A percentile compares a stretch with the other conserved stretches of the same genome.
These are phyloP conservation scores for Triops cancriformis DNA, from an alignment of 1,140 invertebrate species.

Conservation along the genomic window DNA sequence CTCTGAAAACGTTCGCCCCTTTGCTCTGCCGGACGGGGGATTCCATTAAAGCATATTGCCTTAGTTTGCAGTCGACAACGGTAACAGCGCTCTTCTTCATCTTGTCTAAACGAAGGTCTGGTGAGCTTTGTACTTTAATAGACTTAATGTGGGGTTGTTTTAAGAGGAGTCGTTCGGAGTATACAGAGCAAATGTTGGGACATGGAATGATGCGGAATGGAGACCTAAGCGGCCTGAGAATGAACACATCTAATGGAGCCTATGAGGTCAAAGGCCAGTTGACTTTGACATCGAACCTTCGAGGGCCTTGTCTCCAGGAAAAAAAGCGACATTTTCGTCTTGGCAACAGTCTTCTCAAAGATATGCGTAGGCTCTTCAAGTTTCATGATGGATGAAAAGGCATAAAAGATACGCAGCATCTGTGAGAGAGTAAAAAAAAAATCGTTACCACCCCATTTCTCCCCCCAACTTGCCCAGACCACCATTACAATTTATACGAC, in stretches of 20 bases:
- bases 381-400: conserved; percentile 10
- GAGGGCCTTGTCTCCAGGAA: not conserved
- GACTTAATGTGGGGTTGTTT: not conserved
- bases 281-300: not conserved
- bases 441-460: not conserved
- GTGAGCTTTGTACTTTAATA: too few relatives aligned
- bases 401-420: not conserved
- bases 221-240: conserved; percentile 2
- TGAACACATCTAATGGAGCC: not conserved
- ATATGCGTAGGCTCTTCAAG: not conserved
- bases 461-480: not conserved
- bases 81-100: too few relatives aligned
- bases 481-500: not conserved
- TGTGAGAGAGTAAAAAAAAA: not conserved
- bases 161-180: not conserved
- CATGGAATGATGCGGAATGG: not conserved
- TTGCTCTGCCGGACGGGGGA: not conserved
- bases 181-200: not conserved
- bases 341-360: not conserved
- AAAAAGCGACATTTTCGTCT: not conserved
- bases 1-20: not conserved
- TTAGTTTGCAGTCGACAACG: too few relatives aligned
- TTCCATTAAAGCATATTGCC: not conserved
- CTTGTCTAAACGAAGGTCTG: too few relatives aligned
- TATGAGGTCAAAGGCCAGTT: not conserved